These are phyloP conservation scores for Caenorhabditis uteleia DNA, from an alignment of 2,888 invertebrate species.

Conservation along the genomic window DNA sequence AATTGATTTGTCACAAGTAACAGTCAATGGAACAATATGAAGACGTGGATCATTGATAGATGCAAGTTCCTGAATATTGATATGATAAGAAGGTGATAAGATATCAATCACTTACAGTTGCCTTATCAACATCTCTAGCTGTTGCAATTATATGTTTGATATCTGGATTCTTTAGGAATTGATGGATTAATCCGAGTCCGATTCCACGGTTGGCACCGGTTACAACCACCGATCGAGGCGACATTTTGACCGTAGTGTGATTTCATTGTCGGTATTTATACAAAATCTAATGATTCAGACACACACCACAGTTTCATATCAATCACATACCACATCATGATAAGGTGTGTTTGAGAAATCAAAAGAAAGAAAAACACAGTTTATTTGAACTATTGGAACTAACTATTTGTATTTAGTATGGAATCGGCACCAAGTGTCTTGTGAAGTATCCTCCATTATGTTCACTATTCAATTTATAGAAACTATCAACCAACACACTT, in stretches of 20 bases:
- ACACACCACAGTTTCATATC: no score
- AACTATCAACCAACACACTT: conserved; percentile 12
- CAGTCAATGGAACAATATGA: conserved; percentile 34
- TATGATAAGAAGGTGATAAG: no score
- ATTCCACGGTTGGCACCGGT: conserved; percentile 90
- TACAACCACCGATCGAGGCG: conserved; percentile 76
- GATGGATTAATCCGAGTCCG: conserved; percentile 84
- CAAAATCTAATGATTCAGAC: no score
- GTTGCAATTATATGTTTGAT: conserved; percentile 82
- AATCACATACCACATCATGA: no score
- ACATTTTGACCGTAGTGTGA: no score
- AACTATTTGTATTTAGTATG: no score
- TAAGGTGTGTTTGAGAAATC: no score
- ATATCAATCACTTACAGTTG: no score
- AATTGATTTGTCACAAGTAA: conserved; percentile 35
- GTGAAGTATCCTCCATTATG: conserved; percentile 35
- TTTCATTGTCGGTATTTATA: no score
- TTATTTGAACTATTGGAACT: no score
- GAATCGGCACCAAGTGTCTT: conserved; percentile 18
- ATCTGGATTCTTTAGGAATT: conserved; percentile 72
- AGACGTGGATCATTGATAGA: conserved; percentile 14
- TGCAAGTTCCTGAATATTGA: conserved; percentile 3
- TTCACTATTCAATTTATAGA: conserved; percentile 14
- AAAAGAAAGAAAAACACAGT: no score
- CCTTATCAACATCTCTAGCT: conserved; percentile 78